Evolutionary conservation across 2,797 vertebrate genomes (phyloP).

Genomic region (Squalus acanthias): DNA sequence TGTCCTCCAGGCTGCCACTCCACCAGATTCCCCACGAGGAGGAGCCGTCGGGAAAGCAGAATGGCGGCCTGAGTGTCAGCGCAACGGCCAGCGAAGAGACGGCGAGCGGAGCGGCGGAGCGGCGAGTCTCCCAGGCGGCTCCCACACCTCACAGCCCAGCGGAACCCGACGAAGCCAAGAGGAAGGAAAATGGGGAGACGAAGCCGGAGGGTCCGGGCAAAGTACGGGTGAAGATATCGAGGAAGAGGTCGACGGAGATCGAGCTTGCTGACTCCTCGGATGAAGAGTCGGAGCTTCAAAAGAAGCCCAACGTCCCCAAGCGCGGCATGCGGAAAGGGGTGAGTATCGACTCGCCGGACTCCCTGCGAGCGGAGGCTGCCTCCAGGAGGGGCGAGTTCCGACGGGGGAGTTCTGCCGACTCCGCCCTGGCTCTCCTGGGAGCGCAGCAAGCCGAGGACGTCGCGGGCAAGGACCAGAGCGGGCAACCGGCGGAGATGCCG

Average conservation of each 20-base stretch:
- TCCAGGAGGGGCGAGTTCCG: constrained; percentile 71
- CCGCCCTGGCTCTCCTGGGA: constrained; percentile 69
- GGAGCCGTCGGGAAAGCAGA: constrained; percentile 55
- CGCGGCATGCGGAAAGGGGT: constrained; percentile 74
- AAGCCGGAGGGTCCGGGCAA: not conserved
- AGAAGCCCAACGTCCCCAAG: constrained; percentile 59
- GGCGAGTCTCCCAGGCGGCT: not conserved
- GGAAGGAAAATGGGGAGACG: constrained; percentile 51
- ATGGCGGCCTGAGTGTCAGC: constrained; percentile 47
- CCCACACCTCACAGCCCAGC: not conserved
- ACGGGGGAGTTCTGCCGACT: constrained; percentile 86
- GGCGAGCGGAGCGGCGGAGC: constrained; percentile 50
- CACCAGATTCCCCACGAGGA: constrained; percentile 71
- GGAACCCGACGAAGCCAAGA: constrained; percentile 39
- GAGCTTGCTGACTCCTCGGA: constrained; percentile 66
- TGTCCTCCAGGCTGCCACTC: constrained; percentile 83
- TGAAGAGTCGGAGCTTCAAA: constrained; percentile 65
- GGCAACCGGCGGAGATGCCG: not conserved
- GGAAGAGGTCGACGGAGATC: constrained; percentile 59
- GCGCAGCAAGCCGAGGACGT: constrained; percentile 48
- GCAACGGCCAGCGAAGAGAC: constrained; percentile 50
- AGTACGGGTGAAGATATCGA: constrained; percentile 39
- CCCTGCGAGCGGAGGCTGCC: constrained; percentile 52
- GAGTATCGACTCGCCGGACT: constrained; percentile 70
- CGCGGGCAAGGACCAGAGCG: constrained; percentile 51